These are phyloP conservation scores for Phorcus lineatus DNA, from an alignment of 2,888 invertebrate species.

Conservation along the genomic window DNA sequence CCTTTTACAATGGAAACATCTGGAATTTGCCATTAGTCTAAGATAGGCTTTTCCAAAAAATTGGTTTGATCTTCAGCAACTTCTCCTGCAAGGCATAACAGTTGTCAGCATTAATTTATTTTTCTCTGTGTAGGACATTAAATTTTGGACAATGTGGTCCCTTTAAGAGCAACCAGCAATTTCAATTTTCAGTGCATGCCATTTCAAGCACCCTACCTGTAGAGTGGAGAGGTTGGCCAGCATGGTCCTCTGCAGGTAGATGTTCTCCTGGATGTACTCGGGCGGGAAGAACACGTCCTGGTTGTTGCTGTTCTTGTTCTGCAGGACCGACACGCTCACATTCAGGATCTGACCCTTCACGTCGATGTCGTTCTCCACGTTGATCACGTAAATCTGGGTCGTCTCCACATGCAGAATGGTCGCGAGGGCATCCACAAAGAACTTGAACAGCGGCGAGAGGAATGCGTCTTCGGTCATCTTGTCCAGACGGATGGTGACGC, in stretches of 20 bases:
- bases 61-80: too few relatives aligned
- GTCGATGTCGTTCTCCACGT: conserved; percentile 93
- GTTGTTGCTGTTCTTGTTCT: conserved; percentile 47
- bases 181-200: too few relatives aligned
- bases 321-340: conserved; percentile 91
- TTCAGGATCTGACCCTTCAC: conserved; percentile 88
- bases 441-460: conserved; percentile 88
- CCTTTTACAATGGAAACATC: too few relatives aligned
- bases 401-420: conserved; percentile 93
- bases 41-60: too few relatives aligned
- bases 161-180: too few relatives aligned
- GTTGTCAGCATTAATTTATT: too few relatives aligned
- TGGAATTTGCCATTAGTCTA: too few relatives aligned
- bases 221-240: conserved; percentile 91
- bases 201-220: conserved; percentile 78
- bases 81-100: too few relatives aligned
- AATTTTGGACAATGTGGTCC: too few relatives aligned
- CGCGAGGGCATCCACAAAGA: conserved; percentile 92
- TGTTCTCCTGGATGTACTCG: conserved; percentile 91
- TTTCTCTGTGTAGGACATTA: too few relatives aligned
- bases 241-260: conserved; percentile 93
- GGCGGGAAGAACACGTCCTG: conserved; percentile 87
- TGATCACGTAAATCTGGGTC: conserved; percentile 94
- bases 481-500: conserved; percentile 92
- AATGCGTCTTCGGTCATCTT: conserved; percentile 96